phyloP scores from a whole-genome alignment of 2,113 vertebrate genomes.

The Rhabdomys dilectus region DNA sequence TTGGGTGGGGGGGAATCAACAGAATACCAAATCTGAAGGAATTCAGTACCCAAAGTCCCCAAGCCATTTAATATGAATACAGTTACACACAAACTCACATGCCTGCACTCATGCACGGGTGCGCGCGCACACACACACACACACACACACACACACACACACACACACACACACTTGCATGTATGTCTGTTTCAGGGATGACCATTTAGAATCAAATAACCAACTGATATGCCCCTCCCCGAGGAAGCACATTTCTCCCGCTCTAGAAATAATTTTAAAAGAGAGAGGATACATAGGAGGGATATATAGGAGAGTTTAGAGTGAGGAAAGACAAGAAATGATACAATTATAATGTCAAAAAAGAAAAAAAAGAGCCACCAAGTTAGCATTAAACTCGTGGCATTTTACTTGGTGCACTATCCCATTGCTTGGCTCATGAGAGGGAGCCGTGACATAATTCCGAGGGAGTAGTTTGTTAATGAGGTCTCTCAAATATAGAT shows the following conservation, averaged over 20 bases:
- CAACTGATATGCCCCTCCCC: background rate
- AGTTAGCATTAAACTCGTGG: background rate
- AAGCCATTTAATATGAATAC: background rate
- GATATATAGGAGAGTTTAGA: background rate
- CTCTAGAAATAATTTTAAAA: background rate
- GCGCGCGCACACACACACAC: too few relatives aligned
- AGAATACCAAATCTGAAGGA: conserved; percentile 40
- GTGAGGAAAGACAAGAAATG: background rate
- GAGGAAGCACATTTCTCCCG: background rate
- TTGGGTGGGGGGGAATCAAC: background rate
- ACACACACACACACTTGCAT: background rate
- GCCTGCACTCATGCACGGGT: background rate
- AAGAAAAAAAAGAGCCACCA: background rate
- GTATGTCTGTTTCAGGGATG: background rate
- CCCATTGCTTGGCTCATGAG: conserved; percentile 12
- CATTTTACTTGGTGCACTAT: conserved; percentile 47
- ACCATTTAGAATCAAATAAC: background rate
- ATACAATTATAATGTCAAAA: background rate
- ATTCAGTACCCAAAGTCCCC: conserved; percentile 17
- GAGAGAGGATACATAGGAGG: background rate
- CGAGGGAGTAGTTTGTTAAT: conserved; percentile 22
- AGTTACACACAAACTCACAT: background rate
- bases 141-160: background rate
- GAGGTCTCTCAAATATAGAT: conserved; percentile 24
- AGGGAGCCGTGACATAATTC: conserved; percentile 49